phyloP scores from a whole-genome alignment of 2,888 invertebrate species.

The Sturmia bella region DNA sequence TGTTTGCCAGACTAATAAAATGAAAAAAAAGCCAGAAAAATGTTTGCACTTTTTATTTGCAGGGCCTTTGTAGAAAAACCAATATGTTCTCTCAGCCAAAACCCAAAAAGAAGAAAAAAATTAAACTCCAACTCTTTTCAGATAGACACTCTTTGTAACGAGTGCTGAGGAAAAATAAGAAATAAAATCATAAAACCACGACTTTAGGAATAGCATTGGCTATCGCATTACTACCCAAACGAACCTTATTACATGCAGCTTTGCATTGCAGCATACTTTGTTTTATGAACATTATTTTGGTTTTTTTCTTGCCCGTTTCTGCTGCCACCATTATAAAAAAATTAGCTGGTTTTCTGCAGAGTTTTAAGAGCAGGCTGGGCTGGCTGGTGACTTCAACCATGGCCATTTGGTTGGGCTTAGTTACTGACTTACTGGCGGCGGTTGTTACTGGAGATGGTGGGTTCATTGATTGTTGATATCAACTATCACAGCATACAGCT shows the following conservation, averaged over 20 bases:
- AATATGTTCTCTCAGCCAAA: slow-evolving; percentile 5
- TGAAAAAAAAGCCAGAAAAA: not conserved
- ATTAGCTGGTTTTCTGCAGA: slow-evolving; percentile 31
- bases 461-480: slow-evolving; percentile 71
- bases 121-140: slow-evolving; percentile 6
- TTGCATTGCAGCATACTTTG: slow-evolving; percentile 45
- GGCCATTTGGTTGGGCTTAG: slow-evolving; percentile 15
- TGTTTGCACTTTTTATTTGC: slow-evolving; percentile 47
- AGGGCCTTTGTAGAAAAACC: not conserved
- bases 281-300: slow-evolving; percentile 50
- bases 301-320: slow-evolving; percentile 5
- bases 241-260: slow-evolving; percentile 57
- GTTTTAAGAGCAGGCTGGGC: slow-evolving; percentile 32
- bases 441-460: slow-evolving; percentile 56
- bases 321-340: slow-evolving; percentile 57
- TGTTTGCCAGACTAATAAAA: not conserved
- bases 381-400: slow-evolving; percentile 10
- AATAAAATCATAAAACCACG: slow-evolving; percentile 67
- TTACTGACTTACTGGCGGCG: slow-evolving; percentile 15
- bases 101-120: not conserved
- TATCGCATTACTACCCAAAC: slow-evolving; percentile 56
- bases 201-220: slow-evolving; percentile 60
- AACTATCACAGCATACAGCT: slow-evolving; percentile 70
- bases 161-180: slow-evolving; percentile 43
- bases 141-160: slow-evolving; percentile 30